A percentile compares a stretch with the other conserved stretches of the same genome.
phyloP scores from a whole-genome alignment of 2,113 vertebrate species.

The Sarotherodon lohbergeri region DNA sequence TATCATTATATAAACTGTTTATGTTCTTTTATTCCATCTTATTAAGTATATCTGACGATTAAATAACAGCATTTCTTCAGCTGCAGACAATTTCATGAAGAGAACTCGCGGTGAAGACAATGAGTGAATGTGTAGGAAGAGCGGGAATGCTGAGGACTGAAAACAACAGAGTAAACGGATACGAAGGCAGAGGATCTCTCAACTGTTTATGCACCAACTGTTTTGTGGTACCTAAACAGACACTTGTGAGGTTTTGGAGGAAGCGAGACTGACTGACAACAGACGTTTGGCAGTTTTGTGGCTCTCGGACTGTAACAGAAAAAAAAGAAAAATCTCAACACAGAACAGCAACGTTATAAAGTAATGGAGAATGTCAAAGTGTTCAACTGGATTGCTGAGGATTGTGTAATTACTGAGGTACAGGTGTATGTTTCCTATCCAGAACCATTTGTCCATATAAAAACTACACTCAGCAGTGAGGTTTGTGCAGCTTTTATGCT shows the following conservation, averaged over 20 bases:
- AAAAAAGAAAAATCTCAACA: background rate
- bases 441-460: conserved; percentile 6
- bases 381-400: conserved; percentile 39
- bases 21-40: background rate
- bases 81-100: background rate
- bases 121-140: background rate
- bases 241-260: background rate
- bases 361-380: background rate
- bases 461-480: conserved; percentile 39
- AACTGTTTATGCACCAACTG: background rate
- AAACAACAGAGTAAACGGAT: background rate
- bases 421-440: conserved; percentile 21
- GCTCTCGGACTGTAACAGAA: background rate
- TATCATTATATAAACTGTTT: background rate
- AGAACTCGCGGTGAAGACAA: background rate
- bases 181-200: background rate
- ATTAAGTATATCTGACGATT: background rate
- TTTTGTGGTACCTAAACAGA: background rate
- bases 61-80: background rate
- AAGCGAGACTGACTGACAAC: background rate
- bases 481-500: conserved; percentile 25
- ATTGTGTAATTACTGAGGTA: conserved; percentile 56
- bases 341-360: background rate
- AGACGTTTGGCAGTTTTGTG: conserved; percentile 17
- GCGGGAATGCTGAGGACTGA: background rate